A percentile compares a stretch with the other conserved stretches of the same genome.
Evolutionary conservation across 2,797 vertebrate genomes (phyloP).

Genomic region (Cetoscarus ocellatus): DNA sequence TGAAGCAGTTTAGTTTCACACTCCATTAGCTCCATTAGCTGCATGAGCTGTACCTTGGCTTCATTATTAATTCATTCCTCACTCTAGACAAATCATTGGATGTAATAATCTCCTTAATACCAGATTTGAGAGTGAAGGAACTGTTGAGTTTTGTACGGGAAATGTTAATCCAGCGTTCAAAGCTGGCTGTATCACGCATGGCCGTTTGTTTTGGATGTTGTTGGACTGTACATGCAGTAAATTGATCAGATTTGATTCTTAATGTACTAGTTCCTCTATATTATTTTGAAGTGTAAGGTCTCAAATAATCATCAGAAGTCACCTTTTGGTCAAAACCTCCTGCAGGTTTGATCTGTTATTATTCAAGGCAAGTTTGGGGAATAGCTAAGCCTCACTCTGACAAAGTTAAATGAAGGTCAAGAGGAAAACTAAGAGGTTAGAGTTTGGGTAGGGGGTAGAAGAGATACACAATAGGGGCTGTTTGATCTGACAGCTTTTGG

Average conservation of each 20-base stretch:
- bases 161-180: slow-evolving; percentile 48
- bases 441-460: slow-evolving; percentile 13
- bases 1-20: slow-evolving; percentile 26
- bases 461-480: slow-evolving; percentile 2
- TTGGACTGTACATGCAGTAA: background rate
- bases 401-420: slow-evolving; percentile 2
- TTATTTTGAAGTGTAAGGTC: background rate
- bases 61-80: slow-evolving; percentile 45
- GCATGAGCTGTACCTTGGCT: slow-evolving; percentile 41
- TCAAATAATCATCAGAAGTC: background rate
- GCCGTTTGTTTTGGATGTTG: slow-evolving; percentile 24
- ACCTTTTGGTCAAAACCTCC: background rate
- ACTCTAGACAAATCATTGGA: slow-evolving; percentile 48
- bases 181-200: slow-evolving; percentile 17
- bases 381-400: background rate
- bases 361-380: background rate
- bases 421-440: background rate
- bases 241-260: background rate
- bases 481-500: slow-evolving; percentile 13
- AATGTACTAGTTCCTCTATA: background rate
- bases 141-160: slow-evolving; percentile 41
- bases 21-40: slow-evolving; percentile 16
- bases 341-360: too few species aligned
- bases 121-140: slow-evolving; percentile 59
- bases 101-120: slow-evolving; percentile 59